Base-by-base conservation (phyloP, 2,797 vertebrate genomes). In the Pelodytes ibericus region DNA sequence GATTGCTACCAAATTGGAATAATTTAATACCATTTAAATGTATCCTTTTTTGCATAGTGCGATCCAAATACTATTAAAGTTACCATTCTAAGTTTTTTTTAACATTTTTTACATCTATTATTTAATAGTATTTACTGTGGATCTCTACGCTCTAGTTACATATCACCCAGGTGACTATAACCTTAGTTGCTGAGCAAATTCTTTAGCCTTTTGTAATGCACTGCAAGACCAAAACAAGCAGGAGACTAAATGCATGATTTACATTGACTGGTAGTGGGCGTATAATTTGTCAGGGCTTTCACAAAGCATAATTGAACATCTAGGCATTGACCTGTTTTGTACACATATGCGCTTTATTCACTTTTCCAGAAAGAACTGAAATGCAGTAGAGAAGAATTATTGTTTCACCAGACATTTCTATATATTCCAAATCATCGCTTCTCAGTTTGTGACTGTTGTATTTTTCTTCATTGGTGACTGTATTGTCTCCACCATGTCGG, bases 1-100 rank as follows among this genome's bases (percentile, higher is more conserved):
- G 60, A 77, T 65, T 65, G 27, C 74, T 58, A 65, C 59, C 59
- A 76, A 71, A 76, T 76, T 77, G 75, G 62, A 29, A 77, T 71
- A 71, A 71, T 71, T 77, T 25, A 64, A 76, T 56, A 47, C 15
- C 60, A 64, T 64, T 65, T 58, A 33, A 49, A 53, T 71, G 59
- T 71, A 49, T 76, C 62, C 27, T 47, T 49, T 56, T 56, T 41
- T 71, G 30, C 33, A 22, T 33, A 57, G 27, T 33, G 53, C 64
- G 27, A 65, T 65, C 60, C 57, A 77, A 71, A 71, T 24, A 51
- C 47, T 62, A 64, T 77, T 70, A 57, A 71, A 65, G 60, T 65
- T 56, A 44, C 20, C 53, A 77, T 51, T 30, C 27, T 49, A 30
- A 11, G 39, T 67, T 66, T 74, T 36, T 66, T n/a, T 49, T 67